Percentiles rank a stretch among this genome's conserved stretches.
Conservation (phyloP, 2,888 invertebrate species). For the Ommatoiulus sabulosus region DNA sequence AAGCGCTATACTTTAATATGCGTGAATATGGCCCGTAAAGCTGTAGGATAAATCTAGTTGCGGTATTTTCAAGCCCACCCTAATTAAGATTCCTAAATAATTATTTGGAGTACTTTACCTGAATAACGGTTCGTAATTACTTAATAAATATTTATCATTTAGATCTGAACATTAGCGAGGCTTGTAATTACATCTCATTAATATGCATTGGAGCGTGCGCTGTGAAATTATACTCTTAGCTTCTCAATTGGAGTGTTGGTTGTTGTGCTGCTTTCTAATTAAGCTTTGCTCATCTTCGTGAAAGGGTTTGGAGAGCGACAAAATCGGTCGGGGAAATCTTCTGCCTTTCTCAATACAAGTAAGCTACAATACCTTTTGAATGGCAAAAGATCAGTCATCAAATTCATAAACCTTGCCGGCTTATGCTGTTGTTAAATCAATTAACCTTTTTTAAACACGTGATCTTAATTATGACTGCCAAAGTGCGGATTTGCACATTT, state of each 20-base stretch:
- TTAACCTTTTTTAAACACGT: too few species aligned
- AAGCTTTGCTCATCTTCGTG: not conserved
- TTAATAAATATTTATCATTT: constrained; percentile 48
- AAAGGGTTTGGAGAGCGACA: constrained; percentile 16
- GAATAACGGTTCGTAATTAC: constrained; percentile 47
- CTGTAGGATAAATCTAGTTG: constrained; percentile 37
- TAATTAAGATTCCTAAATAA: constrained; percentile 48
- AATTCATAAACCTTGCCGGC: too few species aligned
- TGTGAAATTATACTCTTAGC: constrained; percentile 38
- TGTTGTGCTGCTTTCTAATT: constrained; percentile 45
- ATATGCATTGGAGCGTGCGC: constrained; percentile 40
- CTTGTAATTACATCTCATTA: constrained; percentile 45
- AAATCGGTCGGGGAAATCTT: constrained; percentile 8
- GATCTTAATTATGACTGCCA: too few species aligned
- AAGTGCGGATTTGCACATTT: too few species aligned
- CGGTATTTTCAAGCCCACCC: constrained; percentile 45
- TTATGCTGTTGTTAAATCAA: too few species aligned
- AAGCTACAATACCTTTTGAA: not conserved
- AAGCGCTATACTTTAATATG: constrained; percentile 1
- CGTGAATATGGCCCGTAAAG: constrained; percentile 5
- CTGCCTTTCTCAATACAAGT: not conserved
- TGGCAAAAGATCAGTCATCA: not conserved
- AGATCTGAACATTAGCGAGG: constrained; percentile 15
- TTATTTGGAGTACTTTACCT: constrained; percentile 47
- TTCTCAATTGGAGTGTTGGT: constrained; percentile 47